These are phyloP conservation scores for Amphiprion clarkii DNA, from an alignment of 2,797 vertebrate genomes.

Conservation along the genomic window DNA sequence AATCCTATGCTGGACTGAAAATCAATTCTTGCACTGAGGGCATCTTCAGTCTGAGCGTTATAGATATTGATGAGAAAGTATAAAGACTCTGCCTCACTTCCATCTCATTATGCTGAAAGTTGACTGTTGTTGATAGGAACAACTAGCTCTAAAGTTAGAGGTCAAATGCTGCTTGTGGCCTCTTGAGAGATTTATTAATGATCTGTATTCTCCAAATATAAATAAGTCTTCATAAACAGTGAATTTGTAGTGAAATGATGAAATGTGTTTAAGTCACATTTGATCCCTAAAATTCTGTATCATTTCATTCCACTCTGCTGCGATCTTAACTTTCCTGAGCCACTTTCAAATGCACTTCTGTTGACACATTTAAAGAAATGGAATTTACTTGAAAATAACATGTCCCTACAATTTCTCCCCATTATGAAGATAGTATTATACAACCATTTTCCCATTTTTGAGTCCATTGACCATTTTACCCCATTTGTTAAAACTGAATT, in stretches of 20 bases:
- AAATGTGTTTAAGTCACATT: constrained; percentile 12
- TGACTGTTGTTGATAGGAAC: background rate
- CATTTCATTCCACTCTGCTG: constrained; percentile 15
- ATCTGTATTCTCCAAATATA: constrained; percentile 12
- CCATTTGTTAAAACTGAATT: constrained; percentile 10
- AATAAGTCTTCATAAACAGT: background rate
- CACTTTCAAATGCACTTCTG: constrained; percentile 22
- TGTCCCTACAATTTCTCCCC: constrained; percentile 22
- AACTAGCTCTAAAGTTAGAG: constrained; percentile 17
- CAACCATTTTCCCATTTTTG: constrained; percentile 19
- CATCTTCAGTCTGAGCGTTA: background rate
- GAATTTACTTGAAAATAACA: constrained; percentile 50
- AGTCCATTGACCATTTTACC: constrained; percentile 17
- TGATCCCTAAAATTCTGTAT: constrained; percentile 21
- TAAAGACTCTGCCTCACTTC: background rate
- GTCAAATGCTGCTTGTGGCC: constrained; percentile 2
- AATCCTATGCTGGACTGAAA: background rate
- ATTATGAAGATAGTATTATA: constrained; percentile 30
- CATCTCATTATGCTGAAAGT: too few relatives aligned
- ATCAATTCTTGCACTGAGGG: background rate
- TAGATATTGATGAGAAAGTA: background rate
- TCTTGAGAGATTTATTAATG: constrained; percentile 31
- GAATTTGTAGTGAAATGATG: constrained; percentile 8
- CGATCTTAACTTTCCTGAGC: constrained; percentile 4
- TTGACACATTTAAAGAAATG: constrained; percentile 46